Evolutionary conservation across 2,797 vertebrate species (phyloP).

Genomic region (Sylvilagus floridanus): DNA sequence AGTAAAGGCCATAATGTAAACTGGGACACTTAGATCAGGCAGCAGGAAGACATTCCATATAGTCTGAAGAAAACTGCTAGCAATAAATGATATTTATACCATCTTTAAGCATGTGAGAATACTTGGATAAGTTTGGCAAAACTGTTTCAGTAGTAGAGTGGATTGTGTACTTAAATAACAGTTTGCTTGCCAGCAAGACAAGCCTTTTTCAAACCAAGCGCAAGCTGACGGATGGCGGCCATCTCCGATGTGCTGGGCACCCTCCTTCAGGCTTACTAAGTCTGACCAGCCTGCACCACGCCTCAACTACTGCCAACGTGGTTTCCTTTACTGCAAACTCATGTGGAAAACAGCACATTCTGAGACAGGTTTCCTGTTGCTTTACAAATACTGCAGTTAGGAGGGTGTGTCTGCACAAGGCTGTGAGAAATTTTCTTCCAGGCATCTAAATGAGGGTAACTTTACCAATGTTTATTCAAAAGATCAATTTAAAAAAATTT

Average conservation of each 20-base stretch:
- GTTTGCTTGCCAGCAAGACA: conserved; percentile 88
- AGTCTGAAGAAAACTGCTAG: conserved; percentile 89
- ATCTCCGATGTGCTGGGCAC: conserved; percentile 87
- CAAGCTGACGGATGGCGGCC: conserved; percentile 87
- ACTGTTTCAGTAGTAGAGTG: conserved; percentile 90
- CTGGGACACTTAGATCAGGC: conserved; percentile 91
- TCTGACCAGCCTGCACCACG: conserved; percentile 89
- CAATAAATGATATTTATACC: conserved; percentile 93
- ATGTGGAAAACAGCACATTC: conserved; percentile 91
- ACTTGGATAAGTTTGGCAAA: conserved; percentile 92
- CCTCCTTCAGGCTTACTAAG: conserved; percentile 90
- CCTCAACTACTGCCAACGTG: conserved; percentile 93
- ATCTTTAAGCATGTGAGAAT: conserved; percentile 91
- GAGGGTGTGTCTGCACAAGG: conserved; percentile 86
- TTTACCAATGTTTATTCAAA: conserved; percentile 89
- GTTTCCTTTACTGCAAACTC: conserved; percentile 88
- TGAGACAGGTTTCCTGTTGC: conserved; percentile 88
- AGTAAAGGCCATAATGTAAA: conserved; percentile 95
- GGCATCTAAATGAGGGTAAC: conserved; percentile 87
- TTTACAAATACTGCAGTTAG: conserved; percentile 89
- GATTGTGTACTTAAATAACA: conserved; percentile 92
- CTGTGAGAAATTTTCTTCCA: conserved; percentile 88
- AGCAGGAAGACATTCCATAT: conserved; percentile 89
- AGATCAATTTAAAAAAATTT: too few species aligned
- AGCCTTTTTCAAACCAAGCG: conserved; percentile 87